Conservation (phyloP, 2,888 invertebrate species). For the Drosophila demipolita region DNA sequence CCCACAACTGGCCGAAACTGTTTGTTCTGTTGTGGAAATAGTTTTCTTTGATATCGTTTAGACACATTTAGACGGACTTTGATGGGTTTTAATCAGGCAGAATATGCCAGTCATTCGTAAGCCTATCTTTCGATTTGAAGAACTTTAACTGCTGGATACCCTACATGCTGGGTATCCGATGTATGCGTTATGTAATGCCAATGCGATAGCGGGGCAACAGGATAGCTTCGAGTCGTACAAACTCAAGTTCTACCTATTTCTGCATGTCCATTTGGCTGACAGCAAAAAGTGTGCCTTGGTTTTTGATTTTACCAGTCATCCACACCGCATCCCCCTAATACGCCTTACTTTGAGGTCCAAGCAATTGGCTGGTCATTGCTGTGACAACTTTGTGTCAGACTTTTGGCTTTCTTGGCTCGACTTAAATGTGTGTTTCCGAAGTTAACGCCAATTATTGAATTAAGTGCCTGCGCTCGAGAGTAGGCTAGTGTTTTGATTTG, state of each 20-base stretch:
- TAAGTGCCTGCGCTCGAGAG: conserved; percentile 42
- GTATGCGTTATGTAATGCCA: too few relatives aligned
- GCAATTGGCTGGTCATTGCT: conserved; percentile 69
- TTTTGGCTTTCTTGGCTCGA: conserved; percentile 1
- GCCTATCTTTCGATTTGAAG: not conserved
- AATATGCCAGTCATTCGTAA: not conserved
- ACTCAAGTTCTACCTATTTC: not conserved
- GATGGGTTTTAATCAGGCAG: not conserved
- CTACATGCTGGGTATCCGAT: not conserved
- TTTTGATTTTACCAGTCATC: conserved; percentile 28
- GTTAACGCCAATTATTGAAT: conserved; percentile 53
- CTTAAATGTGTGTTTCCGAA: conserved; percentile 4
- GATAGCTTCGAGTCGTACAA: not conserved
- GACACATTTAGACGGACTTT: not conserved
- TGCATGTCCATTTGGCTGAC: not conserved
- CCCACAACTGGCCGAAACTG: not conserved
- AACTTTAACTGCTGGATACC: not conserved
- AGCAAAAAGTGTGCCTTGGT: not conserved
- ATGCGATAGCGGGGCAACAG: not conserved
- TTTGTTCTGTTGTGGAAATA: conserved; percentile 5
- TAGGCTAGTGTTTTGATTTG: conserved; percentile 29
- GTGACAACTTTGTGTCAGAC: conserved; percentile 72
- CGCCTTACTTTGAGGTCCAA: conserved; percentile 2
- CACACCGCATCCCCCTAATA: not conserved
- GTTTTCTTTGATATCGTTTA: conserved; percentile 6